Evolutionary conservation across 1,140 invertebrate genomes (phyloP).

Genomic region (Cherax destructor): DNA sequence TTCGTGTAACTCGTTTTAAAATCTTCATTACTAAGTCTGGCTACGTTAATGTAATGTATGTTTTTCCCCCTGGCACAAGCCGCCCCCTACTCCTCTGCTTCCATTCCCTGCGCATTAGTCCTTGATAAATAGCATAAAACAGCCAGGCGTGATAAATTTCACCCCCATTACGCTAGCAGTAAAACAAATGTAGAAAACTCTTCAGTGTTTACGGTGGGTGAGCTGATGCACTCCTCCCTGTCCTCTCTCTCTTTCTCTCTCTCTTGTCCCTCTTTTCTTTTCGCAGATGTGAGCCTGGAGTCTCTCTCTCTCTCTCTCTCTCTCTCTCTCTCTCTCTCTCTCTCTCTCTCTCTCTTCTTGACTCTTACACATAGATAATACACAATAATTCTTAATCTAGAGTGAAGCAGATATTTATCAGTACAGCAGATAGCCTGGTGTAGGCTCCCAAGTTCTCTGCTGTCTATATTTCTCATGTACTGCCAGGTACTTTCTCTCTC

Average conservation of each 20-base stretch:
- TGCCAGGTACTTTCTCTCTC: background rate
- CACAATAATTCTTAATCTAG: too few species aligned
- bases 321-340: conserved; percentile 2
- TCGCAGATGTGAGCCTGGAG: too few species aligned
- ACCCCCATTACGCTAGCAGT: background rate
- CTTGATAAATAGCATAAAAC: background rate
- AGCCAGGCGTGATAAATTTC: background rate
- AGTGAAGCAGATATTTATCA: too few species aligned
- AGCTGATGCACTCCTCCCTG: background rate
- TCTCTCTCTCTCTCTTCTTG: background rate
- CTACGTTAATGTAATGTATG: too few species aligned
- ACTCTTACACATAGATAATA: background rate
- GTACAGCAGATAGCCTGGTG: too few species aligned
- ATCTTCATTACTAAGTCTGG: too few species aligned
- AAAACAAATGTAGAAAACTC: conserved; percentile 12
- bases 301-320: background rate
- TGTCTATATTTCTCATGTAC: too few species aligned
- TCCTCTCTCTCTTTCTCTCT: background rate
- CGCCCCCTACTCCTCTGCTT: background rate
- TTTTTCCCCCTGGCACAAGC: too few species aligned
- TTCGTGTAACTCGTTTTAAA: background rate
- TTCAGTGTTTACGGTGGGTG: background rate
- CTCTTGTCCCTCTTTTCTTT: background rate
- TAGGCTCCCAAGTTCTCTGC: too few species aligned
- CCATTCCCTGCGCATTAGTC: background rate